These are phyloP conservation scores for Hypena proboscidalis DNA, from an alignment of 2,888 invertebrate species.

Conservation along the genomic window DNA sequence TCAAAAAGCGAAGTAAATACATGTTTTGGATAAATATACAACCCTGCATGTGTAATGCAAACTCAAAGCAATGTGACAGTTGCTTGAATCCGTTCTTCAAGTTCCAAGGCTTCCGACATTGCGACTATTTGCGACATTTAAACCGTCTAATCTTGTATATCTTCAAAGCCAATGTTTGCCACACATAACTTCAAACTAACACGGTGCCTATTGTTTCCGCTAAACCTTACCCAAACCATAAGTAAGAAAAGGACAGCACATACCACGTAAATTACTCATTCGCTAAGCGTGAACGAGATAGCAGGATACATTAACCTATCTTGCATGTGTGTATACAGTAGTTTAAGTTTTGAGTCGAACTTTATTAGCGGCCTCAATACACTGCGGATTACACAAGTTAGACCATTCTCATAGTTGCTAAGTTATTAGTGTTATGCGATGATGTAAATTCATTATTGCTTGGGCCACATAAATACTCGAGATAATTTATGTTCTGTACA, in stretches of 20 bases:
- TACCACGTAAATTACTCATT: background rate
- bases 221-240: slow-evolving; percentile 1
- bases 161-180: slow-evolving; percentile 9
- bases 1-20: no score
- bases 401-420: slow-evolving; percentile 61
- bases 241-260: slow-evolving; percentile 2
- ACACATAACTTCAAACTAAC: slow-evolving; percentile 12
- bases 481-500: background rate
- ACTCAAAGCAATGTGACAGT: background rate
- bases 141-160: slow-evolving; percentile 9
- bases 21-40: no score
- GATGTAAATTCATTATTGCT: slow-evolving; percentile 52
- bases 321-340: slow-evolving; percentile 2
- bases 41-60: no score
- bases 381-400: slow-evolving; percentile 70
- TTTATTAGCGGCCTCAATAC: slow-evolving; percentile 58
- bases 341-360: slow-evolving; percentile 43
- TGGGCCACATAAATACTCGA: slow-evolving; percentile 21
- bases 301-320: background rate
- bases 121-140: no score
- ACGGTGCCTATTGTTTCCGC: slow-evolving; percentile 8
- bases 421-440: slow-evolving; percentile 53
- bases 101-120: no score
- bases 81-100: background rate
- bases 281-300: slow-evolving; percentile 3